Conservation (phyloP, 2,113 vertebrate genomes). For the Charadrius vociferus region DNA sequence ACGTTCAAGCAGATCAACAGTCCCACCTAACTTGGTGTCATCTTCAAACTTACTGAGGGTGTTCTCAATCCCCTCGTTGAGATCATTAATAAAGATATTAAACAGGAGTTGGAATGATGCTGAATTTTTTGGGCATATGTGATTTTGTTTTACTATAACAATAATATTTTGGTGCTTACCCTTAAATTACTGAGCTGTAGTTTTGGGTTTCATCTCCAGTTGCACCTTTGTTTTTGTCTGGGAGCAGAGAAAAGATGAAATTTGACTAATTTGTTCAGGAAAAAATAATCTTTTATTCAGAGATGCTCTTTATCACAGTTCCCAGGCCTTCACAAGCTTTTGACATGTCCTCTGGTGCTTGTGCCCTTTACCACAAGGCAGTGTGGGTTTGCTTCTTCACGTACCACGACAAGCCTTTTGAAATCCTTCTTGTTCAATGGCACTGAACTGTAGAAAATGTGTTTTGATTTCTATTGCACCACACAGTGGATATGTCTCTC, state of each 20-base stretch:
- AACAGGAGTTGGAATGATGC: neutral
- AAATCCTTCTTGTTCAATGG: neutral
- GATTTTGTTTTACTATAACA: neutral
- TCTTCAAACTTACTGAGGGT: no score
- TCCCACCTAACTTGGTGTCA: no score
- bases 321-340: neutral
- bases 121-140: neutral
- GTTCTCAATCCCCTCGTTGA: no score
- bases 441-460: neutral
- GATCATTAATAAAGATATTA: no score
- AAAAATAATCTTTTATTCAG: neutral
- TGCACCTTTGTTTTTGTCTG: neutral
- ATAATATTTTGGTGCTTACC: neutral
- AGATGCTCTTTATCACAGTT: neutral
- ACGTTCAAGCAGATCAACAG: no score
- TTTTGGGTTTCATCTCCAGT: neutral
- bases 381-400: neutral
- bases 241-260: neutral
- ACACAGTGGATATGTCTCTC: neutral
- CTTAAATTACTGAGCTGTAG: neutral
- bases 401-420: rapidly evolving
- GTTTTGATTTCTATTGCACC: neutral
- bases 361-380: neutral
- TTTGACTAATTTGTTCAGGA: neutral
- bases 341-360: neutral